phyloP scores from a whole-genome alignment of 2,113 vertebrate species.

The Holacanthus passer region DNA sequence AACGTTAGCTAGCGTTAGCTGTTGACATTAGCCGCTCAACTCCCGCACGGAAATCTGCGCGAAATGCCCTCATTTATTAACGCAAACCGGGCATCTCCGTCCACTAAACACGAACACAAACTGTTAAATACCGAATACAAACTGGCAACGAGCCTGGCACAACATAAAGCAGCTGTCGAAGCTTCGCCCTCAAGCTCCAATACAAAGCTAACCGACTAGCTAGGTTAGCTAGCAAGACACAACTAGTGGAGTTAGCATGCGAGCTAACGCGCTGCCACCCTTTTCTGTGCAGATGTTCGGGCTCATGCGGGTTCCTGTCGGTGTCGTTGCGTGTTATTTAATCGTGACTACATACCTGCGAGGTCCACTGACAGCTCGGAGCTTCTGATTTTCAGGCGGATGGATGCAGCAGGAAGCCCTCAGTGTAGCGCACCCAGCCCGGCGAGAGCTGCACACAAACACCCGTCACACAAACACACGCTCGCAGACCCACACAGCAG shows the following conservation, averaged over 20 bases:
- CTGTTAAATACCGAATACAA: neutral
- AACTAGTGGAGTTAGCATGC: conserved; percentile 68
- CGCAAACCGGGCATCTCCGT: neutral
- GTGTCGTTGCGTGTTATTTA: neutral
- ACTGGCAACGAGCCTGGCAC: conserved; percentile 23
- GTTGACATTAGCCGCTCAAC: conserved; percentile 66
- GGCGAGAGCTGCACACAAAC: conserved; percentile 68
- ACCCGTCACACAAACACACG: conserved; percentile 35
- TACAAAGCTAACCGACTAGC: conserved; percentile 61
- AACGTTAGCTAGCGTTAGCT: conserved; percentile 62
- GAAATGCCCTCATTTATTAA: neutral
- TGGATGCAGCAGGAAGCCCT: conserved; percentile 76
- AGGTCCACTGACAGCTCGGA: conserved; percentile 53
- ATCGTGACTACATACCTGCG: conserved; percentile 59
- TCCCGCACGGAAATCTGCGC: conserved; percentile 33
- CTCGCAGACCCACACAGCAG: neutral
- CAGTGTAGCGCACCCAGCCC: conserved; percentile 61
- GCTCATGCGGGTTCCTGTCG: fast-evolving
- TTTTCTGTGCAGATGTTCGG: neutral
- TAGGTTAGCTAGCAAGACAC: conserved; percentile 56
- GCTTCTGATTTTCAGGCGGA: conserved; percentile 41
- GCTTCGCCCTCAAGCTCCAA: conserved; percentile 29
- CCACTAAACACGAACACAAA: fast-evolving
- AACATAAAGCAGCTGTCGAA: conserved; percentile 1
- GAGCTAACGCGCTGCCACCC: conserved; percentile 59